Evolutionary conservation across 2,888 invertebrate species (phyloP).

Genomic region (Oscheius onirici): DNA sequence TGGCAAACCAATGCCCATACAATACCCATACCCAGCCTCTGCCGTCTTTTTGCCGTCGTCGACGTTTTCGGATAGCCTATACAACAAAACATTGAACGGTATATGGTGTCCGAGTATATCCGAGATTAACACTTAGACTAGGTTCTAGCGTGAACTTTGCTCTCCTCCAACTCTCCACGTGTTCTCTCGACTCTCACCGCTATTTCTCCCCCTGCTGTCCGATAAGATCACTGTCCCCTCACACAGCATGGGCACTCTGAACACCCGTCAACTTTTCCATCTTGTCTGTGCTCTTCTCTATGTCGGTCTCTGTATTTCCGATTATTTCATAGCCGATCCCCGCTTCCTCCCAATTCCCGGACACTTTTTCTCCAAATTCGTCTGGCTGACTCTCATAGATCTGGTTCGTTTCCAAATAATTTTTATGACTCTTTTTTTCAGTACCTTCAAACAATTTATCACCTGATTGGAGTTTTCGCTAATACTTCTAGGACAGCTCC

Average conservation of each 20-base stretch:
- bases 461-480: slow-evolving; percentile 49
- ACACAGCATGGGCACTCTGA: not conserved
- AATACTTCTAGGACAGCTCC: slow-evolving; percentile 27
- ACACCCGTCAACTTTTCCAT: slow-evolving; percentile 42
- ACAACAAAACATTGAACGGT: no score
- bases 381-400: slow-evolving; percentile 68
- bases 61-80: no score
- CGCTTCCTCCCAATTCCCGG: slow-evolving; percentile 53
- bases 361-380: slow-evolving; percentile 60
- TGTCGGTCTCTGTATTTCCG: slow-evolving; percentile 50
- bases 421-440: slow-evolving; percentile 37
- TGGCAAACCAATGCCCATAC: no score
- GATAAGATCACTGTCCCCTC: slow-evolving; percentile 14
- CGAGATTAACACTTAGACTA: not conserved
- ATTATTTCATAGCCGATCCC: slow-evolving; percentile 43
- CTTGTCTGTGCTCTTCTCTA: slow-evolving; percentile 44
- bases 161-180: not conserved
- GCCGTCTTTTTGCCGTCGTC: no score
- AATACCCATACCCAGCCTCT: no score
- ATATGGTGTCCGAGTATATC: not conserved
- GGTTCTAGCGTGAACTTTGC: no score
- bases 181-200: not conserved
- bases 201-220: not conserved
- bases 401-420: slow-evolving; percentile 48
- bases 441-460: slow-evolving; percentile 63